Evolutionary conservation across 23 tunicate genomes (phyloP).

Genomic region (Corella eumyota): DNA sequence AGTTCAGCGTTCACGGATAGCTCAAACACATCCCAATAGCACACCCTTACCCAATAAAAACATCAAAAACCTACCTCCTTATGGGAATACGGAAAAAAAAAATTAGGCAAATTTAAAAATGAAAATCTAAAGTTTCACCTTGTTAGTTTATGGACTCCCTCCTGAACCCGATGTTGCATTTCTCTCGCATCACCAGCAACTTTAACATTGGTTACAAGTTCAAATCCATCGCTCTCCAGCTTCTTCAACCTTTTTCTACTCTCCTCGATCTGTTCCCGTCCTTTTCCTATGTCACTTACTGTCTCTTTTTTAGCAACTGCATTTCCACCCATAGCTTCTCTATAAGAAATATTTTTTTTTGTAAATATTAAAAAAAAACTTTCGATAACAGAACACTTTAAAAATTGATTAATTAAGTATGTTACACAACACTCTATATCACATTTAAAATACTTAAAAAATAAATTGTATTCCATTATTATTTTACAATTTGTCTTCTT

Average conservation of each 20-base stretch:
- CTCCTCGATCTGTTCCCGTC: slow-evolving; percentile 63
- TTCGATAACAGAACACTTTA: neutral
- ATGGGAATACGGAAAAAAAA: no score
- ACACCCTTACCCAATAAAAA: no score
- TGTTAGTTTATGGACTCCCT: slow-evolving; percentile 47
- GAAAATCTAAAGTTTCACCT: no score
- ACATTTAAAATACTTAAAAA: neutral
- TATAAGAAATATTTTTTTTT: neutral
- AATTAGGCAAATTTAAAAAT: no score
- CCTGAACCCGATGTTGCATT: slow-evolving; percentile 64
- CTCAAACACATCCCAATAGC: no score
- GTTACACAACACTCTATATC: neutral
- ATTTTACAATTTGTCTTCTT: neutral
- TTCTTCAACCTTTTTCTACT: slow-evolving; percentile 61
- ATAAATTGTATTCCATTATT: neutral
- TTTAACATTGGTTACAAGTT: slow-evolving; percentile 86
- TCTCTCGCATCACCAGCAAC: slow-evolving; percentile 95
- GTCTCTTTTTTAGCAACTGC: slow-evolving; percentile 43
- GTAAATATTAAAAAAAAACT: neutral
- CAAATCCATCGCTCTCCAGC: slow-evolving; percentile 68
- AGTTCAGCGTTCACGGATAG: no score
- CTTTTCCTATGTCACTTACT: slow-evolving; percentile 59
- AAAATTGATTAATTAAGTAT: neutral
- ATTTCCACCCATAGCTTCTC: slow-evolving; percentile 85
- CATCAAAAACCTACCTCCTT: no score